phyloP scores from a whole-genome alignment of 2,113 vertebrate species.

The Sphaerodactylus townsendi region DNA sequence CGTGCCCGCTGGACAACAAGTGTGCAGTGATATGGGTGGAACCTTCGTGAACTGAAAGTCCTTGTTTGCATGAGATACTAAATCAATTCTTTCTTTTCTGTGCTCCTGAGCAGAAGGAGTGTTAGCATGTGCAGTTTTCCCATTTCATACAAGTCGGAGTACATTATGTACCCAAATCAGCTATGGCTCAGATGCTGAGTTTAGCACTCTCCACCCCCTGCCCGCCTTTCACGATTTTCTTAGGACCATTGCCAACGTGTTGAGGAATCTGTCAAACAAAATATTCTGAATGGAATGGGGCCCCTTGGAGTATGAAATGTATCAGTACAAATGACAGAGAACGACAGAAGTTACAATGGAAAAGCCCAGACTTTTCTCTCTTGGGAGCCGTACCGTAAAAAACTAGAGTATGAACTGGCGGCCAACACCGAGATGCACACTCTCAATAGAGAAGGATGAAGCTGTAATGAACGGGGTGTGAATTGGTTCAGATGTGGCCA shows the following conservation, averaged over 20 bases:
- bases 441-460: too few species aligned
- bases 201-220: constrained; percentile 16
- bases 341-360: constrained; percentile 48
- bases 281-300: constrained; percentile 47
- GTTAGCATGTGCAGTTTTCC: constrained; percentile 15
- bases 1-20: too few species aligned
- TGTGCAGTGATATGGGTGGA: too few species aligned
- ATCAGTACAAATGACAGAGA: constrained; percentile 46
- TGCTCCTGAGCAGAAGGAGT: constrained; percentile 17
- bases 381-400: not conserved
- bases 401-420: not conserved
- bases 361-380: constrained; percentile 21
- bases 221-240: constrained; percentile 48
- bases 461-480: too few species aligned
- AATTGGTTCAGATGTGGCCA: too few species aligned
- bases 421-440: too few species aligned
- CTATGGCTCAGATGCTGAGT: constrained; percentile 33
- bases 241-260: constrained; percentile 44
- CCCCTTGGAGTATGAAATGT: constrained; percentile 33
- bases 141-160: constrained; percentile 43
- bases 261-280: constrained; percentile 64
- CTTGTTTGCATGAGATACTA: not conserved
- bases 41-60: not conserved
- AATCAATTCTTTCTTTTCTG: not conserved
- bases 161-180: constrained; percentile 5